phyloP scores from a whole-genome alignment of 2,888 invertebrate species.

The Synanthedon formicaeformis region DNA sequence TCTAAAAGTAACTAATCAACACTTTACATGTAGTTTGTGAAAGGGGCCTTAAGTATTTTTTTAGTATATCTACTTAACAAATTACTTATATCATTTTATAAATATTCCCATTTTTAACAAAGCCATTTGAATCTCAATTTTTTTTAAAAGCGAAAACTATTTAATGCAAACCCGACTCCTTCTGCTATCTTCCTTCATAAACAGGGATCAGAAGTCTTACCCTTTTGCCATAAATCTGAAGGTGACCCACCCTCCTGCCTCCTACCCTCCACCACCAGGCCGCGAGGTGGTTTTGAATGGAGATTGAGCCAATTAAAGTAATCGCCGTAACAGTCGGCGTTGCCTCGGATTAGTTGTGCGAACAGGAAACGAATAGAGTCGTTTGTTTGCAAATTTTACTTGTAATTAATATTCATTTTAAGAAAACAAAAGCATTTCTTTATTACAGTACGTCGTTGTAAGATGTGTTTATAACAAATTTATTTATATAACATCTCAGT shows the following conservation, averaged over 20 bases:
- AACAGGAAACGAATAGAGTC: conserved; percentile 29
- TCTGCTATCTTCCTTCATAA: conserved; percentile 65
- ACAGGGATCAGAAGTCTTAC: conserved; percentile 65
- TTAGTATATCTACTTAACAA: no score
- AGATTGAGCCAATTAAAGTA: conserved; percentile 79
- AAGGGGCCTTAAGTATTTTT: no score
- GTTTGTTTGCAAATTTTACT: conserved; percentile 3
- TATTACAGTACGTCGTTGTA: no score
- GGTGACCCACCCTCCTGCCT: conserved; percentile 27
- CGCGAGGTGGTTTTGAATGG: conserved; percentile 68
- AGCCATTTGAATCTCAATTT: no score
- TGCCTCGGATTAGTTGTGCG: conserved; percentile 75
- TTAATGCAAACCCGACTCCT: conserved; percentile 24
- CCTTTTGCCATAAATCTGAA: conserved; percentile 67
- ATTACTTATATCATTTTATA: no score
- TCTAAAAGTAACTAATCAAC: no score
- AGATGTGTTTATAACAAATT: no score
- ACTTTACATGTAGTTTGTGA: no score
- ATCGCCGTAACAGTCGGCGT: conserved; percentile 77
- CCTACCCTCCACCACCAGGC: conserved; percentile 7
- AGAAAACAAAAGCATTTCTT: no score
- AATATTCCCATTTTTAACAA: no score
- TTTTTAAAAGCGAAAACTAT: conserved; percentile 3
- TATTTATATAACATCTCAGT: no score
- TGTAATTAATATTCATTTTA: no score